Evolutionary conservation across 2,113 vertebrate genomes (phyloP), one percentile per base, ranked within the genome.

Genomic region (Mystacornis crossleyi): DNA sequence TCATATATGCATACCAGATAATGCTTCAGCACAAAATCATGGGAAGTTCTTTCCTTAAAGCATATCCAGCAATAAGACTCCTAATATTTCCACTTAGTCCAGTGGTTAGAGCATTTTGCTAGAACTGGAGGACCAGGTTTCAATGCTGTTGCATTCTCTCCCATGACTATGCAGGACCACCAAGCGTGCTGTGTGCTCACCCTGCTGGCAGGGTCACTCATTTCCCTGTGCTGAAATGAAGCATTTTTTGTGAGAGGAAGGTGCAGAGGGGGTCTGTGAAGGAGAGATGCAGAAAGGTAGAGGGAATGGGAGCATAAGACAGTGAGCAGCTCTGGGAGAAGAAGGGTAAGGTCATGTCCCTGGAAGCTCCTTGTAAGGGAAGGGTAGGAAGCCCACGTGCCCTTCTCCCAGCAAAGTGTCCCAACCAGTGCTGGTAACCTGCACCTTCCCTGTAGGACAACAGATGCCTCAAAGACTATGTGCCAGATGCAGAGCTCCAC

Each of bases 91-190:
- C 55, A 24, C 25, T 18, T n/a, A 50, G 29, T 25, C 14, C 62
- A 77, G 34, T 17, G 12, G 2, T 43, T 24, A 55, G 24, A 51
- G 36, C 12, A 43, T 65, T 88, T 88, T 92, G 2, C 21, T 81
- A 69, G 25, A 24, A 45, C 19, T 51, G 53, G 54, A 83, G 29
- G 34, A 80, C 5, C 17, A 70, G 31, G n/a, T 24, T n/a, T 54
- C 51, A 75, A 0, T 38, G 43, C 9, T 7, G 1, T 18, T 2
- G 0, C 16, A 38, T 57, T 50, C 60, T 18, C 29, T 73, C 12
- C 55, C 6, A 6, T 8, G 8, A 47, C 69, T 29, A 4, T 8
- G 14, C 28, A 40, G 70, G 24, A 47, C 38, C 53, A 31, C 53
- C 48, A 54, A 42, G 42, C 50, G 70, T 0, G 0, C 14, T 33